Base-by-base conservation (phyloP, 1,140 invertebrate species). In the Nephotettix cincticeps region DNA sequence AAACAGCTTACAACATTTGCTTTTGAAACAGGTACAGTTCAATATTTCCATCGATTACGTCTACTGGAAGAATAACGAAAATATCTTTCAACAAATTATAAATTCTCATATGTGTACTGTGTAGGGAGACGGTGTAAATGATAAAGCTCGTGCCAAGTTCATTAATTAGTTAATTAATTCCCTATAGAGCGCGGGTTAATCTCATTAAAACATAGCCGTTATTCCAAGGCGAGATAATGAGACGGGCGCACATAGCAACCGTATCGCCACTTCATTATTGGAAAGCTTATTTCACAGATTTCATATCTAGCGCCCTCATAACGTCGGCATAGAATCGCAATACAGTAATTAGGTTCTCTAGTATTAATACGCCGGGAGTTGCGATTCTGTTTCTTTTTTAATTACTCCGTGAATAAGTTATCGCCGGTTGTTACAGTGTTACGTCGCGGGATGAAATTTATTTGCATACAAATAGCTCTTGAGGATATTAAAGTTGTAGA, bases 141-240 rank as follows among this genome's bases (percentile, higher is more conserved):
- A n/a, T n/a, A n/a, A 6, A 51, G 14, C 21, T 21, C 21, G 47
- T 51, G 21, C 47, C 6, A 51, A 3, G 56, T 61, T 61, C 56
- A 61, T 61, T 61, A 61, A 61, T 61, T 61, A 61, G 56, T 61
- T 61, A 61, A 61, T 61, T 61, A 61, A 61, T 61, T 61, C 56
- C 56, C 56, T 25, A 61, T 61, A 29, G 56, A 61, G 56, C 23
- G 56, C 56, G 56, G 56, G 47, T 29, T 61, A 61, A 61, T 61
- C 56, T 61, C 56, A 61, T 61, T 61, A 61, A 61, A 61, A 25
- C 56, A 13, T 28, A 4, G 21, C 21, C 28, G 56, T 61, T 28
- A 28, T 28, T 61, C 56, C 56, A 11, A 25, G 21, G 23, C 56
- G 23, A 54, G 56, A 61, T 61, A 61, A 61, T 61, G 56, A 61